These are phyloP conservation scores for Crenichthys baileyi DNA, from an alignment of 2,797 vertebrate genomes.

Conservation along the genomic window DNA sequence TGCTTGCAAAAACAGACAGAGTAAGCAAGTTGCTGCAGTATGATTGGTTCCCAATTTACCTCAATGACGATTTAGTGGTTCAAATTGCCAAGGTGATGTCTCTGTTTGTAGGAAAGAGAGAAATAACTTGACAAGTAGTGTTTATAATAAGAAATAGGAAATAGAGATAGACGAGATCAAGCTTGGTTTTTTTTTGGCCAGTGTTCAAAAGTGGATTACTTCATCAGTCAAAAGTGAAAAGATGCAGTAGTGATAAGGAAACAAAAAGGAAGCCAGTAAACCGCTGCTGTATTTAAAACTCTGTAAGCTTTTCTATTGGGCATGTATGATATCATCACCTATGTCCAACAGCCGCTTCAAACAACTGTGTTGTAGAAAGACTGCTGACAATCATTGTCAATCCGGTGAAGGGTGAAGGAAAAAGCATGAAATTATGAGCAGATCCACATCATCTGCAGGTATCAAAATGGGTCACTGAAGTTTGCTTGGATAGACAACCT, in stretches of 20 bases:
- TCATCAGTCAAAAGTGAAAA: slow-evolving; percentile 59
- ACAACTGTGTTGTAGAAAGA: neutral
- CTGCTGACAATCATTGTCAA: neutral
- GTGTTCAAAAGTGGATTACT: slow-evolving; percentile 47
- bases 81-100: slow-evolving; percentile 35
- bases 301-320: neutral
- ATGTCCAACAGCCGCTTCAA: neutral
- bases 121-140: slow-evolving; percentile 48
- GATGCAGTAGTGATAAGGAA: slow-evolving; percentile 35
- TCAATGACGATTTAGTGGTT: slow-evolving; percentile 43
- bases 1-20: slow-evolving; percentile 23
- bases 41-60: slow-evolving; percentile 53
- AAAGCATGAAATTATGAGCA: neutral
- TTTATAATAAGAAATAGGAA: slow-evolving; percentile 28
- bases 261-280: slow-evolving; percentile 20
- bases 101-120: slow-evolving; percentile 51
- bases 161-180: slow-evolving; percentile 20
- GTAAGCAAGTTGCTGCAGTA: slow-evolving; percentile 31
- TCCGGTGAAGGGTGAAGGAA: too few species aligned
- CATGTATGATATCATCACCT: neutral
- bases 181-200: slow-evolving; percentile 33
- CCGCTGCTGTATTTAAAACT: slow-evolving; percentile 18
- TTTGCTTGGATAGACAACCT: too few species aligned
- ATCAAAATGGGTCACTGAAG: neutral
- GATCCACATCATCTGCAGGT: neutral